Evolutionary conservation across 2,888 invertebrate species (phyloP).

Genomic region (Philereme vetulata): DNA sequence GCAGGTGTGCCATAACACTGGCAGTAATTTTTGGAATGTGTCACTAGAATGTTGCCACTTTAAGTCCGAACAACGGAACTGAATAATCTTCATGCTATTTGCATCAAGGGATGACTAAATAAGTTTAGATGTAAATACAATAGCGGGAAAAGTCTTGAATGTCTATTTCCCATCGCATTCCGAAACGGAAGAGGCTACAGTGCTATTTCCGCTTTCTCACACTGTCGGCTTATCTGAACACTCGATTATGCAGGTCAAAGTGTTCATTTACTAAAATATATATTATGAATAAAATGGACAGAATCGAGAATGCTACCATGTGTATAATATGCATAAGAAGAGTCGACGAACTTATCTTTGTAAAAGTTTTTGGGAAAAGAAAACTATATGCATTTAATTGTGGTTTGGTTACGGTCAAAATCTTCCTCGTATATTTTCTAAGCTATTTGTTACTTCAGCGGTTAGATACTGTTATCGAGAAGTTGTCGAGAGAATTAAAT

Average conservation of each 20-base stretch:
- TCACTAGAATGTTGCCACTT: no score
- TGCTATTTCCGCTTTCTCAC: constrained; percentile 47
- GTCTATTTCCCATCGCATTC: constrained; percentile 61
- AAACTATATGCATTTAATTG: background rate
- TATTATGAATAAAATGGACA: background rate
- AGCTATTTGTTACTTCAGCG: background rate
- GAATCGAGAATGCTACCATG: no score
- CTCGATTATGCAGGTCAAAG: constrained; percentile 22
- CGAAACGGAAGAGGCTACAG: constrained; percentile 45
- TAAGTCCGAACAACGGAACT: no score
- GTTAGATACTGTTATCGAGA: constrained; percentile 11
- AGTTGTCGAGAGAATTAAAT: constrained; percentile 37
- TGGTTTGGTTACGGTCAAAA: background rate
- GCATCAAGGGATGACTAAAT: constrained; percentile 47
- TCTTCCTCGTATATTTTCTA: background rate
- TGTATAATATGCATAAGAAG: no score
- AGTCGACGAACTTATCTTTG: no score
- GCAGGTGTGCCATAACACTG: no score
- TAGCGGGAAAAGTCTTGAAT: constrained; percentile 43
- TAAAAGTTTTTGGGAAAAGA: background rate
- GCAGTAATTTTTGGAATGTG: no score
- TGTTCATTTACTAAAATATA: background rate
- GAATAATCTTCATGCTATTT: background rate
- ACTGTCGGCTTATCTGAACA: constrained; percentile 28
- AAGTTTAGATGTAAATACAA: constrained; percentile 33